Base-by-base conservation (phyloP, 2,113 vertebrate genomes). In the Malurus alboscapulatus region DNA sequence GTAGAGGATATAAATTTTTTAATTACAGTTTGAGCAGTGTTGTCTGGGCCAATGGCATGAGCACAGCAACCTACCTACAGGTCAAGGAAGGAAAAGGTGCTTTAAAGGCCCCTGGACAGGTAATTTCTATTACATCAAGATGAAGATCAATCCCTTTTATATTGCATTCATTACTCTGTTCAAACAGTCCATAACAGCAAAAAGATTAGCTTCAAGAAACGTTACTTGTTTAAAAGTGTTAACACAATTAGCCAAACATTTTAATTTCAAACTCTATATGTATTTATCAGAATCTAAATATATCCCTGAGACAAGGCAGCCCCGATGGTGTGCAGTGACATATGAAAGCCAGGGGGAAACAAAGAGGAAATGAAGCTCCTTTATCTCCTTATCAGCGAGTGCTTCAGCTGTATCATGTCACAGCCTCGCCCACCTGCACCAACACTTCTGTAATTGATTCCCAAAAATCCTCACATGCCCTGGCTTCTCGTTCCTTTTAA, bases 401-500 rank as follows among this genome's bases (percentile, higher is more conserved):
- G 32, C 63, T 94, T 92, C 90, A 82, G n/a, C 81, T 58, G 11
- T 45, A 17, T 78, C 90, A 62, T 67, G 65, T 80, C 74, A 3
- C 63, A 93, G 53, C 79, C 69, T 67, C 47, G 47, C 57, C 77
- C 77, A 81, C 76, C 92, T 77, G 54, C 34, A 59, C 81, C 91
- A 90, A 14, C 67, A 44, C 59, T 83, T 84, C 21, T 63, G 61
- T 79, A 68, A 81, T 4, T 85, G 91, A 90, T 88, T 95, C 82
- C 84, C 40, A 7, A 50, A 75, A 85, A 29, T 63, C 59, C 82
- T 93, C 61, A 34, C 74, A 36, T 9, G 10, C 69, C 54, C 3
- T 50, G 63, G 54, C 58, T 96, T 91, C 65, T 90, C 65, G 7
- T 57, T 85, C 85, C 55, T 84, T 67, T 96, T 75, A 89, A 94